These are phyloP conservation scores for Perodicticus potto DNA, from an alignment of 2,797 vertebrate genomes.

Conservation along the genomic window DNA sequence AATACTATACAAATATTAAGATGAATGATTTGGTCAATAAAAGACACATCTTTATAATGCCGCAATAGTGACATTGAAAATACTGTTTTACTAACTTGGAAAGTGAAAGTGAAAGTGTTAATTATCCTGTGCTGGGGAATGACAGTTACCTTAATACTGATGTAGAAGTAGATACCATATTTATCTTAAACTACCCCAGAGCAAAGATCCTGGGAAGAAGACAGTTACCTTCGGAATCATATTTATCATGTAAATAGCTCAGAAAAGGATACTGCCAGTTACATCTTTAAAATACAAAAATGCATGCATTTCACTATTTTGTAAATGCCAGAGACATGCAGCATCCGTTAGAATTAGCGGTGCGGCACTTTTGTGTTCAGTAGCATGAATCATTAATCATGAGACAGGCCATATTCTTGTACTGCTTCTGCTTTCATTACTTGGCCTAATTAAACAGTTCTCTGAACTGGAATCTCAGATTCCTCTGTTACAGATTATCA, in stretches of 20 bases:
- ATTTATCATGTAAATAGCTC: conserved; percentile 88
- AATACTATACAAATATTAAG: not conserved
- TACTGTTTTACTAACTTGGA: conserved; percentile 73
- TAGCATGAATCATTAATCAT: conserved; percentile 99
- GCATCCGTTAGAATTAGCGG: conserved; percentile 98
- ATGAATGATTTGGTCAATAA: not conserved
- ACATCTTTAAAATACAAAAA: conserved; percentile 88
- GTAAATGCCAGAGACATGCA: conserved; percentile 97
- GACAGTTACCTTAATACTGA: conserved; percentile 76
- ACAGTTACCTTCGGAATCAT: conserved; percentile 82
- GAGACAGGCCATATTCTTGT: conserved; percentile 99
- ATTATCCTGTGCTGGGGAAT: conserved; percentile 74
- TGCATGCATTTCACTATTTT: conserved; percentile 94
- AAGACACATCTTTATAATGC: not conserved
- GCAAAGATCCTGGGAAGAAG: conserved; percentile 85
- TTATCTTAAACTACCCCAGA: conserved; percentile 85
- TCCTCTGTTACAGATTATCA: conserved; percentile 99
- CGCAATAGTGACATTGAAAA: not conserved
- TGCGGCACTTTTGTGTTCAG: conserved; percentile 99
- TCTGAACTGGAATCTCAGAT: conserved; percentile 99
- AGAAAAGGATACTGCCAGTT: conserved; percentile 89
- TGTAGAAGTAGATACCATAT: conserved; percentile 81
- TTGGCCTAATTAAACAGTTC: conserved; percentile 99
- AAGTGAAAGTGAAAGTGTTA: conserved; percentile 78
- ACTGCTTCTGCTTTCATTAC: conserved; percentile 99